phyloP scores from a whole-genome alignment of 1,140 invertebrate genomes.

The Holcopasites calliopsidis region DNA sequence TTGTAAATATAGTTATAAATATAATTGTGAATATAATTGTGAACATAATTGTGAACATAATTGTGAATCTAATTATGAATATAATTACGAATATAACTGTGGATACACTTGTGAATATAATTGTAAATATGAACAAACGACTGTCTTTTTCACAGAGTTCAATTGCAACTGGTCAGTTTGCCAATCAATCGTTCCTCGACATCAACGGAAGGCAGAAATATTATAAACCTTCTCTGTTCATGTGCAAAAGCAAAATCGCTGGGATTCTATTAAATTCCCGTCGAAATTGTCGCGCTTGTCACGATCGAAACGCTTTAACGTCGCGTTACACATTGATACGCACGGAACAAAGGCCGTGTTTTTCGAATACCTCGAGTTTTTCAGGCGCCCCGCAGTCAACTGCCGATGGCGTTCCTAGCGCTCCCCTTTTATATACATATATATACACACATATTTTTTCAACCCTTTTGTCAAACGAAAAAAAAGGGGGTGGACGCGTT shows the following conservation, averaged over 20 bases:
- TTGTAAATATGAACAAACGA: no score
- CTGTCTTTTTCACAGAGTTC: no score
- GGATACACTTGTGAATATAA: no score
- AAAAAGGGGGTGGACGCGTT: background rate
- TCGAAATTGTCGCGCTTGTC: background rate
- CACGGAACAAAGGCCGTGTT: background rate
- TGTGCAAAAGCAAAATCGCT: background rate
- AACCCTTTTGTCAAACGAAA: background rate
- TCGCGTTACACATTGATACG: background rate
- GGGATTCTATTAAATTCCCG: background rate
- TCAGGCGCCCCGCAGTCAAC: background rate
- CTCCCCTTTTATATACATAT: background rate
- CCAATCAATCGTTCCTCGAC: no score
- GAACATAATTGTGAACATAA: no score
- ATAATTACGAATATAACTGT: no score
- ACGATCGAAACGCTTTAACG: background rate
- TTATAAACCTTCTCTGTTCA: background rate
- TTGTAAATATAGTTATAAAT: no score
- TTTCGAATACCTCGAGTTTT: constrained; percentile 3
- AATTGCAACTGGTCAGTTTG: no score
- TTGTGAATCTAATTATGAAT: no score
- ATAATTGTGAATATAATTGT: no score
- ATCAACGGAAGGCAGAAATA: no score
- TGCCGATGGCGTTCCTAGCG: background rate
- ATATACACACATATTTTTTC: background rate